Percentiles rank a stretch among this genome's conserved stretches.
Evolutionary conservation across 2,888 invertebrate genomes (phyloP).

Genomic region (Apodemia duryi): DNA sequence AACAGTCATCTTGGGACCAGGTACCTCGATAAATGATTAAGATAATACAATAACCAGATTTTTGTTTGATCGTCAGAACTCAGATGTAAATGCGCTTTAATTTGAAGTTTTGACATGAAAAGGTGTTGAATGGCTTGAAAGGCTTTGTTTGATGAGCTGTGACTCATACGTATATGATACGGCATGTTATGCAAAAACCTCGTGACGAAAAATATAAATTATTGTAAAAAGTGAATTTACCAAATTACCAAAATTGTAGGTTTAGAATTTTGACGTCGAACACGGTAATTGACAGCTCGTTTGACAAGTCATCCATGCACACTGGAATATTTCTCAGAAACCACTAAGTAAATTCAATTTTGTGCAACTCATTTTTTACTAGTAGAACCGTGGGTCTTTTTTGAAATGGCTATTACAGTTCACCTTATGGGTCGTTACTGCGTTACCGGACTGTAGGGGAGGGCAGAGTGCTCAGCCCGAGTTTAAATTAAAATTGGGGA

Average conservation of each 20-base stretch:
- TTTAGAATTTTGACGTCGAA: slow-evolving; percentile 12
- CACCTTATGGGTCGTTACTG: too few relatives aligned
- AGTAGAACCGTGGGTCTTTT: not conserved
- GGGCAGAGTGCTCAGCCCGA: too few relatives aligned
- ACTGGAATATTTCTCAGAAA: not conserved
- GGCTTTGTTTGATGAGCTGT: not conserved
- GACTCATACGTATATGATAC: not conserved
- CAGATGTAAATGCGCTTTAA: slow-evolving; percentile 11
- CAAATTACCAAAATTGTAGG: slow-evolving; percentile 21
- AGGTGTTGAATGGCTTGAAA: slow-evolving; percentile 11
- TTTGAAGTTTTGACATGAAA: slow-evolving; percentile 15
- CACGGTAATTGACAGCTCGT: slow-evolving; percentile 11
- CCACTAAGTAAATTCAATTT: not conserved
- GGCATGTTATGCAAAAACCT: not conserved
- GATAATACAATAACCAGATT: slow-evolving; percentile 10
- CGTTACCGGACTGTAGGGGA: too few relatives aligned
- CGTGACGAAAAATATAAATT: not conserved
- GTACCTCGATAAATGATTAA: slow-evolving; percentile 6
- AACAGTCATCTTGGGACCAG: slow-evolving; percentile 4
- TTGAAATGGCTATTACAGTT: too few relatives aligned
- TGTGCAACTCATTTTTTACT: not conserved
- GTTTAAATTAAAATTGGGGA: too few relatives aligned
- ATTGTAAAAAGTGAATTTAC: slow-evolving; percentile 14
- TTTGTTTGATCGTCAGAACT: slow-evolving; percentile 7
- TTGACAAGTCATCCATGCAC: slow-evolving; percentile 18